These are phyloP conservation scores for Oryzias curvinotus DNA, from an alignment of 2,113 vertebrate genomes.

Conservation along the genomic window DNA sequence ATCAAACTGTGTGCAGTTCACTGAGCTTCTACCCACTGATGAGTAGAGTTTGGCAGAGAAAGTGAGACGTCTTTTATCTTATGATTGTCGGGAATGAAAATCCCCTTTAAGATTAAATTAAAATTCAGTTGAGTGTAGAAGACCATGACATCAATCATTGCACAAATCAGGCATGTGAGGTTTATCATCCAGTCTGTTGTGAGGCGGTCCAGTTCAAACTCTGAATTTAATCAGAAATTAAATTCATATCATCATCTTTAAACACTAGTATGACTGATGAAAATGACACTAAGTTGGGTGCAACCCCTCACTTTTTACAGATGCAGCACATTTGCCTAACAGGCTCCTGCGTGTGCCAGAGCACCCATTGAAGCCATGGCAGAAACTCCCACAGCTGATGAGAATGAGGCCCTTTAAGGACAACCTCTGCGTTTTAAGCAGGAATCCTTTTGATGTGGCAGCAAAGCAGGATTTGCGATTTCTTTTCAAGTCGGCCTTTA, in stretches of 20 bases:
- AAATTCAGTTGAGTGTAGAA: neutral
- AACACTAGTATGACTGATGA: too few species aligned
- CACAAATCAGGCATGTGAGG: constrained; percentile 24
- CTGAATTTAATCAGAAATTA: too few species aligned
- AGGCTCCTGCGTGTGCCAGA: constrained; percentile 50
- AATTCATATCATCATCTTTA: too few species aligned
- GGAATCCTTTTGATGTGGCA: neutral
- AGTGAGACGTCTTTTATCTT: too few species aligned
- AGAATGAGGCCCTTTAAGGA: neutral
- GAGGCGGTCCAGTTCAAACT: neutral
- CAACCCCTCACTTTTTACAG: neutral
- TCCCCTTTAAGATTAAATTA: neutral
- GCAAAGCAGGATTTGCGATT: neutral
- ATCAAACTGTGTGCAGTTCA: too few species aligned
- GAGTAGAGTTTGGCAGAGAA: too few species aligned
- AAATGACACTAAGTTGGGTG: constrained; percentile 5
- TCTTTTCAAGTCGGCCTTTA: neutral
- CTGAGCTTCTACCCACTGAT: too few species aligned
- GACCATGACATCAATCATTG: constrained; percentile 15
- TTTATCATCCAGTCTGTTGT: constrained; percentile 40
- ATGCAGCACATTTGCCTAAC: neutral
- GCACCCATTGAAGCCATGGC: constrained; percentile 9
- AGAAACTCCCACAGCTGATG: neutral
- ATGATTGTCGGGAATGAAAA: too few species aligned
- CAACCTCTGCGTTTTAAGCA: neutral